Evolutionary conservation across 2,113 vertebrate genomes (phyloP).

Genomic region (Cyprinus carpio): DNA sequence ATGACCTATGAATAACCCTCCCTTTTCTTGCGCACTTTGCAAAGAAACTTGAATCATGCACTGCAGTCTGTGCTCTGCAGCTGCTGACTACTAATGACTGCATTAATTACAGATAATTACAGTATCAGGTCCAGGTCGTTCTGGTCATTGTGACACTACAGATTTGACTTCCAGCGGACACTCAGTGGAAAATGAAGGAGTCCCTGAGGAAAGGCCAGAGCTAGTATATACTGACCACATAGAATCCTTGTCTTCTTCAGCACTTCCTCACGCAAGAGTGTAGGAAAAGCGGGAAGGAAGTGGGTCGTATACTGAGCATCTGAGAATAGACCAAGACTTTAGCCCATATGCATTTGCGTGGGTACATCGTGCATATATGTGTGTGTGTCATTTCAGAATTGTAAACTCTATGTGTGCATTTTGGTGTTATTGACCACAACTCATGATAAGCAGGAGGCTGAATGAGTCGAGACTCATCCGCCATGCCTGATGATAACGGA

Average conservation of each 20-base stretch:
- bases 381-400: neutral
- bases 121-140: constrained; percentile 39
- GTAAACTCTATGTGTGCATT: neutral
- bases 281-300: constrained; percentile 69
- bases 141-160: constrained; percentile 4
- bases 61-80: neutral
- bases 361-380: no score
- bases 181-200: constrained; percentile 39
- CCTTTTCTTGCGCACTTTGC: no score
- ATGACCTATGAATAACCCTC: constrained; percentile 1
- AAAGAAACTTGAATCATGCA: neutral
- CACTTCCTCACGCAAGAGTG: constrained; percentile 62
- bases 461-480: constrained; percentile 66
- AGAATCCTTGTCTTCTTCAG: constrained; percentile 63
- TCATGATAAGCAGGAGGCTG: constrained; percentile 61
- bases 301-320: constrained; percentile 31
- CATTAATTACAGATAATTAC: neutral
- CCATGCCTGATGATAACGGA: constrained; percentile 73
- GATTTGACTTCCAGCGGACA: constrained; percentile 33
- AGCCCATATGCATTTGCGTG: neutral
- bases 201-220: constrained; percentile 64
- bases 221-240: constrained; percentile 67
- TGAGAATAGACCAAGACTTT: constrained; percentile 23
- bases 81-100: neutral
- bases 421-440: constrained; percentile 18